A percentile compares a stretch with the other conserved stretches of the same genome.
These are phyloP conservation scores for Chaetodon auriga DNA, from an alignment of 2,113 vertebrate species.

Conservation along the genomic window DNA sequence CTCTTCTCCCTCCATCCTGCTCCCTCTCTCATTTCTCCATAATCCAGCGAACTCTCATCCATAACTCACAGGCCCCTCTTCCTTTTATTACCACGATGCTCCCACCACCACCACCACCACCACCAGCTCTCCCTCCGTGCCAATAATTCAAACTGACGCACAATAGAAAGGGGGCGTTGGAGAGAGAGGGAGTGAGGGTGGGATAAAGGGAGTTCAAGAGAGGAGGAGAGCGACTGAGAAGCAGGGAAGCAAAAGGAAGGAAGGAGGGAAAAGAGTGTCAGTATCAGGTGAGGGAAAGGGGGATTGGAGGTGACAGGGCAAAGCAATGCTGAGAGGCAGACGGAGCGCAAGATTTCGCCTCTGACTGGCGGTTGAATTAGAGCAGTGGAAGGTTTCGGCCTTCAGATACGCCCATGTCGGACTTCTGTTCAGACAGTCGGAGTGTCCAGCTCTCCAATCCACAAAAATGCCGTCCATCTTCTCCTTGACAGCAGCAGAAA, in stretches of 20 bases:
- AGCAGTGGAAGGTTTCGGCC: constrained; percentile 12
- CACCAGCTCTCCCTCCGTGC: constrained; percentile 32
- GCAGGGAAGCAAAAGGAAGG: neutral
- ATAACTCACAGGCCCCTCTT: constrained; percentile 68
- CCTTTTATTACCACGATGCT: constrained; percentile 54
- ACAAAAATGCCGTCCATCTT: neutral
- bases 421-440: neutral
- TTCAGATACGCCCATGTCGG: neutral
- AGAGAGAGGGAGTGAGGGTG: constrained; percentile 12
- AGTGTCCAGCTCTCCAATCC: neutral
- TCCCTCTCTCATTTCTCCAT: constrained; percentile 53
- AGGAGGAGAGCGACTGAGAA: neutral
- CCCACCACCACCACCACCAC: neutral
- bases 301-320: constrained; percentile 3
- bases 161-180: constrained; percentile 50
- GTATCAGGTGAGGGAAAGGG: constrained; percentile 12
- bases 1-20: constrained; percentile 34
- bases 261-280: neutral
- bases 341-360: constrained; percentile 6
- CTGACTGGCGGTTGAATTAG: constrained; percentile 14
- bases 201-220: neutral
- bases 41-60: constrained; percentile 67
- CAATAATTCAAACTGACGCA: constrained; percentile 72
- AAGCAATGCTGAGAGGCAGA: neutral
- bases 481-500: neutral